Conservation (phyloP, 2,113 vertebrate genomes). For the Nesospiza acunhae region DNA sequence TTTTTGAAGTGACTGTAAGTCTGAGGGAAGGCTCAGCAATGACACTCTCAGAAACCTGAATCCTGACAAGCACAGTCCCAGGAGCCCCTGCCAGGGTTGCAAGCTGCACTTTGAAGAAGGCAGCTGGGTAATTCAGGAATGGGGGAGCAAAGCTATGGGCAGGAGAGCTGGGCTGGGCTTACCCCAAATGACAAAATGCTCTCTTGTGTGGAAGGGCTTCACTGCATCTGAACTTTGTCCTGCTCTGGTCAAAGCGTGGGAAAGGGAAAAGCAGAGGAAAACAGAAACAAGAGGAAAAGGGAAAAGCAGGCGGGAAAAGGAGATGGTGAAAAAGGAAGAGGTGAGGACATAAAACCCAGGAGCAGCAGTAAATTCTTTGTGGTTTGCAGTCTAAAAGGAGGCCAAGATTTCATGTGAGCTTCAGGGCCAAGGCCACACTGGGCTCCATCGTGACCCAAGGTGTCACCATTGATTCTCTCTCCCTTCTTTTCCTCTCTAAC, state of each 20-base stretch:
- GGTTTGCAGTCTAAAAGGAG: background rate
- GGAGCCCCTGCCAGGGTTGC: background rate
- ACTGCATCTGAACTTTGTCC: background rate
- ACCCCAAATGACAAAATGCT: background rate
- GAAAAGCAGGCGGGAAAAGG: accelerated
- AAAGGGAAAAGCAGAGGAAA: background rate
- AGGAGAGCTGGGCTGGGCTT: background rate
- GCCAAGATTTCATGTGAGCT: background rate
- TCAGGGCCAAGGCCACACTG: background rate
- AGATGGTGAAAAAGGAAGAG: background rate
- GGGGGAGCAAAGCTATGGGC: background rate
- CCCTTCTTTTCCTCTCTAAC: background rate
- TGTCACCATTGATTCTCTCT: background rate
- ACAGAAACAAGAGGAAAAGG: background rate
- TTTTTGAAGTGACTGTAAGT: slow-evolving; percentile 47
- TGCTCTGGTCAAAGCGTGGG: background rate
- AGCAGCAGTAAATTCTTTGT: background rate
- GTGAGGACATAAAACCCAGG: background rate
- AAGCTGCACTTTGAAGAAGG: background rate
- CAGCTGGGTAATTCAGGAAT: background rate
- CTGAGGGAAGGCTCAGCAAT: background rate
- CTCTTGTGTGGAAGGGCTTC: background rate
- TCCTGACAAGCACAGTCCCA: background rate
- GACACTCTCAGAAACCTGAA: background rate
- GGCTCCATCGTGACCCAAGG: background rate